Evolutionary conservation across 2,888 invertebrate genomes (phyloP).

Genomic region (Diabrotica balteata): DNA sequence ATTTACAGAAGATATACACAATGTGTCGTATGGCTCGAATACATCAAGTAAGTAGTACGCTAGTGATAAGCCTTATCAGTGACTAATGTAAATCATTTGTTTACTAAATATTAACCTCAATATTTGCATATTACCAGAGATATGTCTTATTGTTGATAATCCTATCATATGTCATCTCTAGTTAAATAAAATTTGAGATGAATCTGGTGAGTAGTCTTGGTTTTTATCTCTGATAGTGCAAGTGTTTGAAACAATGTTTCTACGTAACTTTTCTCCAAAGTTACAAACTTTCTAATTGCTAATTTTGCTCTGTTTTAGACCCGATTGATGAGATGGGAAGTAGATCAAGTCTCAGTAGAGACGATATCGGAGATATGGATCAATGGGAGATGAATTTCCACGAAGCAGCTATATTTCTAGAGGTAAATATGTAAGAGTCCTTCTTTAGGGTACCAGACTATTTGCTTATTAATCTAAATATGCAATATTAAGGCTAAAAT

Average conservation of each 20-base stretch:
- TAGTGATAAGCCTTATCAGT: slow-evolving; percentile 29
- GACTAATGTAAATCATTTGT: slow-evolving; percentile 5
- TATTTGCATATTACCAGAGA: background rate
- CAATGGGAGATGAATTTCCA: slow-evolving; percentile 92
- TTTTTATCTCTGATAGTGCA: too few relatives aligned
- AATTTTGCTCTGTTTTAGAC: slow-evolving; percentile 45
- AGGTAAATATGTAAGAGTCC: slow-evolving; percentile 62
- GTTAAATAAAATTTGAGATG: slow-evolving; percentile 1
- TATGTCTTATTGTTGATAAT: background rate
- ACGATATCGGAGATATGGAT: slow-evolving; percentile 64
- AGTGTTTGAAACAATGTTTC: slow-evolving; percentile 19
- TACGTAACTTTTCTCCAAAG: slow-evolving; percentile 14
- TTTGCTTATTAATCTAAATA: too few relatives aligned
- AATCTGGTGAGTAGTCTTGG: background rate
- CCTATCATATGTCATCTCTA: background rate
- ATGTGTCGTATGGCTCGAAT: slow-evolving; percentile 68
- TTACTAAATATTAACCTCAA: slow-evolving; percentile 8
- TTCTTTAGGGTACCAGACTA: too few relatives aligned
- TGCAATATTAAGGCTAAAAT: too few relatives aligned
- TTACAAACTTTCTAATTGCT: too few relatives aligned
- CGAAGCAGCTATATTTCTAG: slow-evolving; percentile 87
- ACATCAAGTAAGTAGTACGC: slow-evolving; percentile 64
- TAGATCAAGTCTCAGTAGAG: slow-evolving; percentile 67
- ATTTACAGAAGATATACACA: slow-evolving; percentile 66
- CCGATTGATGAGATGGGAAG: slow-evolving; percentile 69